Conservation (phyloP, 2,113 vertebrate genomes). For the Axis porcinus region DNA sequence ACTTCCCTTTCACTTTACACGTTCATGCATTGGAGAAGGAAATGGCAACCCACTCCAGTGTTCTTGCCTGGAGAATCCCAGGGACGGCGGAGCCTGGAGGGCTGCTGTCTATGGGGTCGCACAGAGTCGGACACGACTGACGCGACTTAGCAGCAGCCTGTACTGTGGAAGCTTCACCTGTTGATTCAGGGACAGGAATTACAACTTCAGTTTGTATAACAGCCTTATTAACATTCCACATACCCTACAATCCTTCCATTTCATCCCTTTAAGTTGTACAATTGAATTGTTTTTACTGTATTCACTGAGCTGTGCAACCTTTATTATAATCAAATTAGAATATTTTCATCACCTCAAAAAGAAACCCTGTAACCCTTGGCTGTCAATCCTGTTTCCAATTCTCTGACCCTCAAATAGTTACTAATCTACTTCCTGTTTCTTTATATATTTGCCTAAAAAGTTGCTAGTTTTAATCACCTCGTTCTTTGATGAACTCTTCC, state of each 20-base stretch:
- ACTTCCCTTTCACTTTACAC: too few relatives aligned
- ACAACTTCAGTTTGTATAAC: neutral
- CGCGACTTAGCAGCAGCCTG: too few relatives aligned
- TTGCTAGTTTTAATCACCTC: neutral
- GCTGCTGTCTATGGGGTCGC: too few relatives aligned
- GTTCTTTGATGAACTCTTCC: neutral
- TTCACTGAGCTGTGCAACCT: neutral
- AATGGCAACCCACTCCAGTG: too few relatives aligned
- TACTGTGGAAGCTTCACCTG: neutral
- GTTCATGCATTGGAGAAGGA: too few relatives aligned
- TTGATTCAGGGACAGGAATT: neutral
- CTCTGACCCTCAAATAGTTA: neutral
- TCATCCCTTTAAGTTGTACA: neutral
- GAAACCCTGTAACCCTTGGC: neutral
- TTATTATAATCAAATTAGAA: neutral
- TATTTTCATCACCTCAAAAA: neutral
- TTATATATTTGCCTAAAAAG: neutral
- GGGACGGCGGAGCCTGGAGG: too few relatives aligned
- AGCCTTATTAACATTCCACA: neutral
- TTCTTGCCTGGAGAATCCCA: too few relatives aligned
- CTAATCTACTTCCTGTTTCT: neutral
- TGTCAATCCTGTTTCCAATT: rapidly evolving
- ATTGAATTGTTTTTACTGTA: neutral
- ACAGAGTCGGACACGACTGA: too few relatives aligned
- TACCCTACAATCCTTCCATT: neutral